Conservation (phyloP, 2,888 invertebrate genomes). For the Chrysomela aeneicollis region DNA sequence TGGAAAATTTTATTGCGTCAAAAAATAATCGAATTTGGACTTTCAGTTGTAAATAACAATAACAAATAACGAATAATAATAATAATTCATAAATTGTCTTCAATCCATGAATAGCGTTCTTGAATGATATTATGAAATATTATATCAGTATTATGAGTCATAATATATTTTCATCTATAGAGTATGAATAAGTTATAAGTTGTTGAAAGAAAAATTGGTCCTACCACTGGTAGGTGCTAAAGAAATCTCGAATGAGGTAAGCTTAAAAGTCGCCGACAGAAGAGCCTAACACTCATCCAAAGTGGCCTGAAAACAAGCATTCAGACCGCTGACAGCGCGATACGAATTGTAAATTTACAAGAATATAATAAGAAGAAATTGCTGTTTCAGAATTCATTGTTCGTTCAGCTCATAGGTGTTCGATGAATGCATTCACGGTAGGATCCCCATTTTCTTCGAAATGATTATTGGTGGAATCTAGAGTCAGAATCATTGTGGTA, state of each 20-base stretch:
- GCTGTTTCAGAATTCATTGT: neutral
- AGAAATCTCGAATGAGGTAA: constrained; percentile 31
- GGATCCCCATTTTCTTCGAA: neutral
- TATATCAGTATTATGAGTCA: no score
- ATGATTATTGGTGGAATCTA: neutral
- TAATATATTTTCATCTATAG: no score
- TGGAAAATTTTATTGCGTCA: no score
- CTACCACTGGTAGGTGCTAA: neutral
- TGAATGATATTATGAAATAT: no score
- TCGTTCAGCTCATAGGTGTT: neutral
- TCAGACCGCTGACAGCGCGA: constrained; percentile 40
- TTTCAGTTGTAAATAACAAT: no score
- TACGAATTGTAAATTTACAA: constrained; percentile 42
- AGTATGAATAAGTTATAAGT: no score
- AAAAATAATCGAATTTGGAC: no score
- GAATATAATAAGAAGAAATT: constrained; percentile 16
- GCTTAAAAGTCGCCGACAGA: constrained; percentile 32
- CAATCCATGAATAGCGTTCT: no score
- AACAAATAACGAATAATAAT: no score
- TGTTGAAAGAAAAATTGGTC: neutral
- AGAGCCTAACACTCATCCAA: constrained; percentile 29
- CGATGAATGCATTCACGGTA: neutral
- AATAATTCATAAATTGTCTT: no score
- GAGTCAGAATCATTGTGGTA: neutral
- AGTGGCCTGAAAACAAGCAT: constrained; percentile 27